Evolutionary conservation across 2,888 invertebrate genomes (phyloP), one percentile per base, ranked within the genome.

Genomic region (Heteromyza rotundicornis): DNA sequence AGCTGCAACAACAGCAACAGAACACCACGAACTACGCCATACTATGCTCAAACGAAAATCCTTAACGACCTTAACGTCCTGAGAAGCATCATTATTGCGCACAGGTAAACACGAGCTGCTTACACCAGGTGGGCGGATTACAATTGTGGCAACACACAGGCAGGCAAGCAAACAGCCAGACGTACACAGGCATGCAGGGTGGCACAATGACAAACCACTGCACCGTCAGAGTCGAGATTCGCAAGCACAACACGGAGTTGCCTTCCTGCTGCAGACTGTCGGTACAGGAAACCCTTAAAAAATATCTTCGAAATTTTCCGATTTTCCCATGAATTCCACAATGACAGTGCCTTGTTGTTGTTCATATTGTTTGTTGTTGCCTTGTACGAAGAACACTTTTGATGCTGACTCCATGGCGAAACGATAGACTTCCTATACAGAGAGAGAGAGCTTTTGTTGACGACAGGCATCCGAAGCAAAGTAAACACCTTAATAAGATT

Each of bases 401-500:
- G 10, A 10, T 7, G 10, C 27, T 7, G 10, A 27, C n/a, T n/a
- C n/a, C n/a, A n/a, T 27, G 27, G 27, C 27, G 10, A 27, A n/a
- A n/a, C n/a, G n/a, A n/a, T n/a, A n/a, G n/a, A n/a, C n/a, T n/a
- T n/a, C n/a, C 27, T 27, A 5, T 27, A 17, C 17, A 14, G 20
- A 17, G 5, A 5, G 20, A 17, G 14, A 5, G 19, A 47, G 19
- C 17, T 20, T 17, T 47, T 19, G 47, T 20, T 20, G 17, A 2
- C 47, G 20, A 47, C 20, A 40, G 32, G n/a, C n/a, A 27, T 10
- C 27, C 10, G 7, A 27, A 27, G 27, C 27, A 52, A n/a, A 57
- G 17, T 49, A 20, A 50, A 62, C 57, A 64, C 58, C 52, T 64
- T 66, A 65, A 64, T 63, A 64, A 49, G 62, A 63, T 64, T 64